phyloP scores from a whole-genome alignment of 30 jellyfish, hydroid and myxozoan species.

The Clytia hemisphaerica region DNA sequence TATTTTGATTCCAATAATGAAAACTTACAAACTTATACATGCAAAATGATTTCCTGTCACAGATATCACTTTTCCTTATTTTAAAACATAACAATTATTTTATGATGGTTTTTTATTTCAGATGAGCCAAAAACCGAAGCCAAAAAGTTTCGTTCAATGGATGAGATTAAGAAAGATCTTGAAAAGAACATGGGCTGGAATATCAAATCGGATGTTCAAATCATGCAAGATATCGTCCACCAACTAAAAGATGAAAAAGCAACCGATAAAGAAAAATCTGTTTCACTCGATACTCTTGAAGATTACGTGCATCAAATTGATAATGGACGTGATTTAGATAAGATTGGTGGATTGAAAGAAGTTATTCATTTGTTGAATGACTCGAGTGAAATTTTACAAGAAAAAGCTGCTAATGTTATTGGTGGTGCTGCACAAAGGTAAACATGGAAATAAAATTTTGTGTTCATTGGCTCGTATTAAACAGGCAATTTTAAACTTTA shows the following conservation, averaged over 20 bases:
- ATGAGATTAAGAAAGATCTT: slow-evolving; percentile 66
- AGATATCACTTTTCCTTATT: too few species aligned
- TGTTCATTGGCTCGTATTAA: too few species aligned
- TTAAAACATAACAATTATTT: too few species aligned
- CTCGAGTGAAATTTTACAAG: slow-evolving; percentile 44
- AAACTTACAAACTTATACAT: too few species aligned
- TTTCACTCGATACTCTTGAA: slow-evolving; percentile 63
- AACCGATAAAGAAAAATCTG: slow-evolving; percentile 35
- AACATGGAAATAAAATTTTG: too few species aligned
- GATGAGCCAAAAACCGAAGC: too few species aligned
- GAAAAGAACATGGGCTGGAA: slow-evolving; percentile 46
- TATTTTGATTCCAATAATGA: too few species aligned
- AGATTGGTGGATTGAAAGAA: slow-evolving; percentile 59
- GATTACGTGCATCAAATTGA: slow-evolving; percentile 82
- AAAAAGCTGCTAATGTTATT: slow-evolving; percentile 85
- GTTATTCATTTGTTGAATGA: slow-evolving; percentile 55
- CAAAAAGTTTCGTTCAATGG: slow-evolving; percentile 67
- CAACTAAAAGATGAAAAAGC: slow-evolving; percentile 31
- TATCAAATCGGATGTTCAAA: slow-evolving; percentile 66
- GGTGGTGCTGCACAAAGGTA: slow-evolving; percentile 98
- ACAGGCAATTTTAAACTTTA: too few species aligned
- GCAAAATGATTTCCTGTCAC: too few species aligned
- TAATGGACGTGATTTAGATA: slow-evolving; percentile 78
- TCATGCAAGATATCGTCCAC: slow-evolving; percentile 45
- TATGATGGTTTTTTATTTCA: too few species aligned